Percentiles rank a stretch among this genome's conserved stretches.
Conservation (phyloP, 2,797 vertebrate species). For the Sebastes kiyomatsui region DNA sequence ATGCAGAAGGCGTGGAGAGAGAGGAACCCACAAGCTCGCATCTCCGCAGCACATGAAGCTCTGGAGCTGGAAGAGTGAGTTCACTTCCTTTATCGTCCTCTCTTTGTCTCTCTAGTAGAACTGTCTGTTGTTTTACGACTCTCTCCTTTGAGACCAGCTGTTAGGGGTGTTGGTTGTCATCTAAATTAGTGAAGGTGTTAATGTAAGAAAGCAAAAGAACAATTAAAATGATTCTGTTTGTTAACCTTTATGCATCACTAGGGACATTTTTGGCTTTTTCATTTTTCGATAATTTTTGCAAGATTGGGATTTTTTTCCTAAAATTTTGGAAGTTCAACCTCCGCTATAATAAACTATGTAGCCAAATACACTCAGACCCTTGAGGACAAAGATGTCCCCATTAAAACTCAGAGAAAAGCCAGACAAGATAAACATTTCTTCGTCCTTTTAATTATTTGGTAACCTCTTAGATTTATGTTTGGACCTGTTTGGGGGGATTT, state of each 20-base stretch:
- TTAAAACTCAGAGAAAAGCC: too few species aligned
- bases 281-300: too few species aligned
- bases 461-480: not conserved
- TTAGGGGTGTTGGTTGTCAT: not conserved
- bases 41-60: conserved; percentile 97
- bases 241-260: not conserved
- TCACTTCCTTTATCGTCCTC: not conserved
- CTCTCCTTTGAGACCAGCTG: not conserved
- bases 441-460: not conserved
- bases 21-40: conserved; percentile 97
- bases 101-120: not conserved
- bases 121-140: not conserved
- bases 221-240: too few species aligned
- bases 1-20: conserved; percentile 99
- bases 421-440: too few species aligned
- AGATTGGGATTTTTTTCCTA: not conserved
- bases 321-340: not conserved
- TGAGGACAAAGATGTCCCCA: too few species aligned
- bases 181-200: not conserved
- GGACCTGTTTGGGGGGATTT: not conserved
- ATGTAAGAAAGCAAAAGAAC: not conserved
- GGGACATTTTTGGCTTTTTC: not conserved
- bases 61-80: conserved; percentile 98
- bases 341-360: not conserved
- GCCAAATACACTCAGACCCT: not conserved